Base-by-base conservation (phyloP, 2,888 invertebrate species). In the Oligia fasciuncula region DNA sequence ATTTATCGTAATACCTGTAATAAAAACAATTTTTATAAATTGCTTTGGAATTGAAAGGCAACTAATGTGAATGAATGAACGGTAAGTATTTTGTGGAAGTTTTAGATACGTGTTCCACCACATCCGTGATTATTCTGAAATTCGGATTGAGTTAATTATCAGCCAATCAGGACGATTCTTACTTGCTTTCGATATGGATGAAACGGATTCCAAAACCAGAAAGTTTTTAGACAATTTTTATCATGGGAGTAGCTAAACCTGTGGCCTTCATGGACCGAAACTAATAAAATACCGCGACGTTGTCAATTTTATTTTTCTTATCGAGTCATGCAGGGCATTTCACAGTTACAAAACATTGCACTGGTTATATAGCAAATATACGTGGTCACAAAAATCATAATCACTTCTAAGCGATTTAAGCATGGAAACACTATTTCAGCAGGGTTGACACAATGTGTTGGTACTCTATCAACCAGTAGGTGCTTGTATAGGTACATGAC, bases 1-100 rank as follows among this genome's bases (percentile, higher is more conserved):
- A 60, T 80, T 65, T 77, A 78, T 77, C 72, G 19, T 82, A 85
- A 82, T 86, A 69, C 69, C 75, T 35, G 75, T 74, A 71, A 77
- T 81, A 84, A 88, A 81, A 80, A n/a, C 65, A 71, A 84, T 86
- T 85, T 80, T 66, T 43, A 74, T 80, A 83, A 73, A 86, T 86
- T 85, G 73, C 54, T 71, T 71, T 35, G 19, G 14, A 51, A 70
- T 67, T 54, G n/a, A 23, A 66, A 63, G 62, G 60, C 46, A 62
- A 62, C 40, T 11, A 0, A 43, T 60, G 60, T 35, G 40, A 63
- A 67, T 57, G 29, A 51, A n/a, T 14, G 29, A 4, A 49, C 3
- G 60, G n/a, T 29, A 17, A 9, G 51, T 40, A 51, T 65, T 35
- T 54, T 13, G 19, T 46, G 17, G 17, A 74, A 35, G 4, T 35